Conservation (phyloP, 2,113 vertebrate genomes). For the Nycticorax nycticorax region DNA sequence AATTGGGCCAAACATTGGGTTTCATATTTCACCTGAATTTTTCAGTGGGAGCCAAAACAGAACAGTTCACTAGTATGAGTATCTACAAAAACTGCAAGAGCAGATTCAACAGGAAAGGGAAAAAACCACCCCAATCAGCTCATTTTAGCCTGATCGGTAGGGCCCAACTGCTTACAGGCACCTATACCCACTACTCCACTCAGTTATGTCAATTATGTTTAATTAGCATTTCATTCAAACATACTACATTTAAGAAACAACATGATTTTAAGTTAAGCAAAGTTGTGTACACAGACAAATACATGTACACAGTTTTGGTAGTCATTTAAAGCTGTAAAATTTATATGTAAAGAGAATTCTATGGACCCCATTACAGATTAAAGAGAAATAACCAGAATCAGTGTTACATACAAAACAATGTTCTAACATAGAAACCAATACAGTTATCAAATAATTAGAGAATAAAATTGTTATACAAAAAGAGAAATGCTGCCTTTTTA, state of each 20-base stretch:
- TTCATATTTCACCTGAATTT: neutral
- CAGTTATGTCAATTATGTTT: neutral
- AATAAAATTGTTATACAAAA: conserved; percentile 50
- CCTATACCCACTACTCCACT: neutral
- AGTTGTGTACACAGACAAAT: neutral
- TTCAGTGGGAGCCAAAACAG: neutral
- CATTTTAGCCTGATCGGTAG: neutral
- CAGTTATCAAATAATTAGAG: conserved; percentile 46
- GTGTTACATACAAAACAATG: conserved; percentile 10
- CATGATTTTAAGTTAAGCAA: neutral
- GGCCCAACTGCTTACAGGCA: neutral
- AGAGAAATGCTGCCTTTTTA: conserved; percentile 19
- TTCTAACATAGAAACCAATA: conserved; percentile 47
- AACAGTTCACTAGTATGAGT: neutral
- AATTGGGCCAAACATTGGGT: neutral
- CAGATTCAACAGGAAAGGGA: neutral
- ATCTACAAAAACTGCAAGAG: neutral
- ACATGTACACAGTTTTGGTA: conserved; percentile 34
- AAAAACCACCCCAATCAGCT: neutral
- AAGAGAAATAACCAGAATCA: conserved; percentile 1
- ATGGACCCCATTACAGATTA: neutral
- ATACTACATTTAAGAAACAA: neutral
- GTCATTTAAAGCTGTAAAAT: conserved; percentile 55
- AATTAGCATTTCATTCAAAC: neutral
- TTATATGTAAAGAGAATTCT: neutral